Conservation (phyloP, 2,113 vertebrate species). For the Sturnira hondurensis region DNA sequence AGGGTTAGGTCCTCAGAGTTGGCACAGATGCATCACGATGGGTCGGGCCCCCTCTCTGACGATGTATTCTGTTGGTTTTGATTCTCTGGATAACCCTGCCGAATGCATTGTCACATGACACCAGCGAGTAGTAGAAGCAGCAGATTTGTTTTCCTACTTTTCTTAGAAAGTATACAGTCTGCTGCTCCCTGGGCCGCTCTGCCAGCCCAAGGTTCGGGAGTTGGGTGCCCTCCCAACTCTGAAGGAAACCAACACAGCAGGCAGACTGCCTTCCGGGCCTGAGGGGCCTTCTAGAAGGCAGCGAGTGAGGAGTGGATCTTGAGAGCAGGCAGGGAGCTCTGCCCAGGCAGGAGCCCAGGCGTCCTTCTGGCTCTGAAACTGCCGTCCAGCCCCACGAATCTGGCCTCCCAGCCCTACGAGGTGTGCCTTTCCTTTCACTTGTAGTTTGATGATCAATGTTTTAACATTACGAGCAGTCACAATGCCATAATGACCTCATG, state of each 20-base stretch:
- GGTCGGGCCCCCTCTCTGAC: background rate
- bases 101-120: background rate
- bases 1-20: background rate
- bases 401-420: too few species aligned
- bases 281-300: background rate
- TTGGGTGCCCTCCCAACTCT: too few species aligned
- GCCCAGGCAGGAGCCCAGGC: background rate
- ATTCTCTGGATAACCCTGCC: background rate
- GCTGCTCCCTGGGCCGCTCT: background rate
- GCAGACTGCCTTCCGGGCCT: background rate
- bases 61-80: too few species aligned
- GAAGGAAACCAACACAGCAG: background rate
- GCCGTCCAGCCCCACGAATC: background rate
- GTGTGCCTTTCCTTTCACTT: background rate
- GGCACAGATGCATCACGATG: background rate
- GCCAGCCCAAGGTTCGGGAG: too few species aligned
- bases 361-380: background rate
- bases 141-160: background rate
- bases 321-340: too few species aligned
- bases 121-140: background rate
- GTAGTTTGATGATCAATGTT: background rate
- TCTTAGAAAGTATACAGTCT: background rate
- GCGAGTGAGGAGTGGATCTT: too few species aligned
- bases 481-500: background rate
- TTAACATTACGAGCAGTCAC: background rate